Evolutionary conservation across 2,113 vertebrate genomes (phyloP).

Genomic region (Nerophis ophidion): DNA sequence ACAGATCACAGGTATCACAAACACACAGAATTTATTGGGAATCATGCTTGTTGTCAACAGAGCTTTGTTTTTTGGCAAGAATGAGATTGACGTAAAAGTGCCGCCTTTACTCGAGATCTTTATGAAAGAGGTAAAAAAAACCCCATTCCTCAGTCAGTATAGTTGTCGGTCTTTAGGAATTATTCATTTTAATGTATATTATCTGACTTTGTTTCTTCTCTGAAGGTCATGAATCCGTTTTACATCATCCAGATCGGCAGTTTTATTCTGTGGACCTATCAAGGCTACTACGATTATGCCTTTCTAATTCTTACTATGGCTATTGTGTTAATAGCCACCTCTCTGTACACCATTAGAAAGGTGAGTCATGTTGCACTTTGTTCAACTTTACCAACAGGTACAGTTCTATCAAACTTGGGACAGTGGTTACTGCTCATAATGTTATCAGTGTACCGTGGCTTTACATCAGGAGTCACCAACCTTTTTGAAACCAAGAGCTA

Average conservation of each 20-base stretch:
- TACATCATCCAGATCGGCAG: conserved; percentile 98
- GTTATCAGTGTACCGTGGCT: no score
- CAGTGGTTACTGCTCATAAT: no score
- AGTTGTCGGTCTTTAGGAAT: not conserved
- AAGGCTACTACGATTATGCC: conserved; percentile 92
- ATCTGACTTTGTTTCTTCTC: not conserved
- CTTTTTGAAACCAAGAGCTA: no score
- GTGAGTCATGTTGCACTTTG: conserved; percentile 58
- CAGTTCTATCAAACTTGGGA: no score
- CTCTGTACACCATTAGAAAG: conserved; percentile 91
- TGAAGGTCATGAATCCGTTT: conserved; percentile 93
- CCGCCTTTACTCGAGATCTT: conserved; percentile 93
- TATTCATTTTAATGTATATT: not conserved
- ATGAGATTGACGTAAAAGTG: conserved; percentile 94
- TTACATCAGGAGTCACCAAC: no score
- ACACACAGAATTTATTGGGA: no score
- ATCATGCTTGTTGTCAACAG: conserved; percentile 56
- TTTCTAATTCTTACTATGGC: conserved; percentile 72
- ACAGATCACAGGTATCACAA: no score
- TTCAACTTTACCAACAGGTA: no score
- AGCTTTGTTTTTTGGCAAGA: conserved; percentile 88
- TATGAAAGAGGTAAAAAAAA: conserved; percentile 82
- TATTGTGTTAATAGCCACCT: conserved; percentile 85
- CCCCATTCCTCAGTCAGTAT: no score
- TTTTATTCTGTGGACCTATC: conserved; percentile 85